These are phyloP conservation scores for Noctilio leporinus DNA, from an alignment of 2,113 vertebrate genomes.

Conservation along the genomic window DNA sequence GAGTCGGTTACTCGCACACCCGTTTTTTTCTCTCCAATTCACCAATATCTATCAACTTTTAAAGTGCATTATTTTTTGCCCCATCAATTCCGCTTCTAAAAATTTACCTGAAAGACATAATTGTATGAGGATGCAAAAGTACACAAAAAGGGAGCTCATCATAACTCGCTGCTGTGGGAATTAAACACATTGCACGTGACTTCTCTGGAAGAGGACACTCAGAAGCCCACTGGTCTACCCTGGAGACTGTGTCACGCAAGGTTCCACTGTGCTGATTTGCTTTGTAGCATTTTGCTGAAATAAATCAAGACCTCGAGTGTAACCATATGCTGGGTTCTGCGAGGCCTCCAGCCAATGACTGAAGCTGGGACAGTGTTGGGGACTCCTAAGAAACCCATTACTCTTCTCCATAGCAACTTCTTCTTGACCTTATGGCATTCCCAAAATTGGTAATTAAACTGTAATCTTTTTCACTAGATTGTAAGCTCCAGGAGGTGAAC, in stretches of 20 bases:
- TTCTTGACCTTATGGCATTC: not conserved
- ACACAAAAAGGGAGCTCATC: not conserved
- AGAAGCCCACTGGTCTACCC: not conserved
- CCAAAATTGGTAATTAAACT: not conserved
- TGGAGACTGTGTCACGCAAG: rapidly evolving
- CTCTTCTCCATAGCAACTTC: not conserved
- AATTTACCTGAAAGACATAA: not conserved
- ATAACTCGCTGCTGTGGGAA: not conserved
- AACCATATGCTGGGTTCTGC: not conserved
- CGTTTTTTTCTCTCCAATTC: not conserved
- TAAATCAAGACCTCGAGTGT: not conserved
- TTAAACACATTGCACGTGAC: rapidly evolving
- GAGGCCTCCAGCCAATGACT: not conserved
- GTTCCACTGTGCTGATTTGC: not conserved
- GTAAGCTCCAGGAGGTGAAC: not conserved
- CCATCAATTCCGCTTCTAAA: not conserved
- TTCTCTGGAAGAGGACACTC: rapidly evolving
- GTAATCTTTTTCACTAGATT: not conserved
- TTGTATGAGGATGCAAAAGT: not conserved
- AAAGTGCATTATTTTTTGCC: not conserved
- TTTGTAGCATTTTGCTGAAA: not conserved
- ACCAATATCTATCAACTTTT: not conserved
- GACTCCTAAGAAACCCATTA: not conserved
- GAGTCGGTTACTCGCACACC: not conserved
- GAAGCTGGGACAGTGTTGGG: not conserved